These are phyloP conservation scores for Euura saliciscinereae DNA, from an alignment of 1,140 invertebrate species.

Conservation along the genomic window DNA sequence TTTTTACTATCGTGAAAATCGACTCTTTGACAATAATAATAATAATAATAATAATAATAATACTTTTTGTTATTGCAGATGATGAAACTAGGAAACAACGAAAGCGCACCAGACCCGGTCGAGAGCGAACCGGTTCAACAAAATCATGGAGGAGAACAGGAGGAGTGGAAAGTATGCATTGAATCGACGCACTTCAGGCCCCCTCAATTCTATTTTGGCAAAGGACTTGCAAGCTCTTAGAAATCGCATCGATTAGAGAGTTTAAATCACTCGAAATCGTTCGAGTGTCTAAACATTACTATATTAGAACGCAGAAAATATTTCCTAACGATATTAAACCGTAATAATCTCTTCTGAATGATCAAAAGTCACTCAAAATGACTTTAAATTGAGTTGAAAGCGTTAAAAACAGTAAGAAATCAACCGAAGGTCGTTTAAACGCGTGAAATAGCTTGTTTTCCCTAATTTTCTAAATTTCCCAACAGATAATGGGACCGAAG, in stretches of 20 bases:
- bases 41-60: background rate
- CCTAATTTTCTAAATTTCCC: constrained; percentile 16
- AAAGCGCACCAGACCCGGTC: constrained; percentile 39
- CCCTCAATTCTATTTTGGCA: no score
- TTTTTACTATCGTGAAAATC: constrained; percentile 18
- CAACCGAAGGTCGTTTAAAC: no score
- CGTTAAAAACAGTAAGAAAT: constrained; percentile 20
- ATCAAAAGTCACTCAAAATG: background rate
- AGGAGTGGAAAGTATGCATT: constrained; percentile 74
- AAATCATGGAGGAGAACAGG: constrained; percentile 63
- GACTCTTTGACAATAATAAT: constrained; percentile 5
- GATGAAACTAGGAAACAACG: constrained; percentile 69
- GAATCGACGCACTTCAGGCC: no score
- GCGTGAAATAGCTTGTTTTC: no score
- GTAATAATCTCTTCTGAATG: no score
- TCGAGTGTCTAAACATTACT: no score
- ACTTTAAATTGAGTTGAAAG: background rate
- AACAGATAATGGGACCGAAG: constrained; percentile 80
- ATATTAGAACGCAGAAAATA: no score
- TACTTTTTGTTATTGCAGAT: constrained; percentile 59
- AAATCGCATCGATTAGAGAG: no score
- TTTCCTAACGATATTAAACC: no score
- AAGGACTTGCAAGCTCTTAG: no score
- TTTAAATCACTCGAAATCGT: no score
- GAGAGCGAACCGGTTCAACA: constrained; percentile 44